These are phyloP conservation scores for Aurelia sp. DNA, from an alignment of 30 jellyfish, hydroid and myxozoan genomes.

Conservation along the genomic window DNA sequence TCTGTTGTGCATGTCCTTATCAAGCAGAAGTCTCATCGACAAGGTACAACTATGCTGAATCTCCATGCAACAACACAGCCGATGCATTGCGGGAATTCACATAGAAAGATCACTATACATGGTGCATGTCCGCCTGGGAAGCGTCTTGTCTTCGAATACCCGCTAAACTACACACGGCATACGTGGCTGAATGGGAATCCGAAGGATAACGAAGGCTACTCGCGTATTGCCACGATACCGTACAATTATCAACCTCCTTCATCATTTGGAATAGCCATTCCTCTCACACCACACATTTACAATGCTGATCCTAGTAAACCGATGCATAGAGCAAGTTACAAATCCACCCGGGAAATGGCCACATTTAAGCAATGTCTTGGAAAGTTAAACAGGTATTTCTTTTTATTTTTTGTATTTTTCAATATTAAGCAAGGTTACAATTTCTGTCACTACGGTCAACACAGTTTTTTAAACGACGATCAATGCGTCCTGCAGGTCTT, in stretches of 20 bases:
- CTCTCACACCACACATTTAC: constrained; percentile 79
- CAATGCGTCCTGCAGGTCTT: too few relatives aligned
- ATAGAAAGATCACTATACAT: constrained; percentile 32
- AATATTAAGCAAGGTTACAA: too few relatives aligned
- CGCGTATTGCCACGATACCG: constrained; percentile 79
- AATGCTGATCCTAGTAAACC: constrained; percentile 93
- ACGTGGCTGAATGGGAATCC: constrained; percentile 63
- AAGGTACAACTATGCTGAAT: constrained; percentile 38
- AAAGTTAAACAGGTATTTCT: constrained; percentile 64
- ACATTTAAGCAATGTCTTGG: constrained; percentile 81
- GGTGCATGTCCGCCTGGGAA: constrained; percentile 79
- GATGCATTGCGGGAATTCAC: constrained; percentile 32
- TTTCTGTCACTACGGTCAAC: too few relatives aligned
- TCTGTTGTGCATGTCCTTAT: constrained; percentile 18
- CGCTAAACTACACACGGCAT: constrained; percentile 10
- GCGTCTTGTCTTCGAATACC: constrained; percentile 64
- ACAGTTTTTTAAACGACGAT: too few relatives aligned
- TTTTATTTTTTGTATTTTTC: not conserved
- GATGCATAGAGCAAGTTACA: constrained; percentile 65
- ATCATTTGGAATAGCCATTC: constrained; percentile 78
- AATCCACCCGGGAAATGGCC: constrained; percentile 44
- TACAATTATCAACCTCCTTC: constrained; percentile 95
- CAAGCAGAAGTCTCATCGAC: constrained; percentile 33
- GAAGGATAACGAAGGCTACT: constrained; percentile 62
- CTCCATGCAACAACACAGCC: constrained; percentile 43